Evolutionary conservation across 2,113 vertebrate genomes (phyloP), one percentile per base, ranked within the genome.

Genomic region (Takifugu bimaculatus): DNA sequence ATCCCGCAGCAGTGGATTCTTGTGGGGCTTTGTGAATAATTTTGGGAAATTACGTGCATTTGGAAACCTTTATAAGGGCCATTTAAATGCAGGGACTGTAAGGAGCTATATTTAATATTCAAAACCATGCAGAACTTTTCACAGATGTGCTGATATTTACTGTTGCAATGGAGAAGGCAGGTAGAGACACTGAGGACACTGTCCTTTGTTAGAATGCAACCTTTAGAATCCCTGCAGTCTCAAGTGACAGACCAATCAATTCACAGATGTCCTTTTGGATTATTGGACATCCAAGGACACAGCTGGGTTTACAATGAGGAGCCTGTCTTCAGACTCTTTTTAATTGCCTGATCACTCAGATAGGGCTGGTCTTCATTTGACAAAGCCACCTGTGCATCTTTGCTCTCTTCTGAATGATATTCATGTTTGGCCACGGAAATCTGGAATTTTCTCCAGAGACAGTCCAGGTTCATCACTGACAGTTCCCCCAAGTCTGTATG

Each of bases 31-130:
- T 6, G 13, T 7, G 4, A 2, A 25, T 50, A 64, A 58, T 27
- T 32, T 5, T 4, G 20, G 25, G 43, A 2, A 48, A 39, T 52
- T 13, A 60, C 28, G 15, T 60, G 28, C 54, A 72, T 74, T 67
- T 49, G 62, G 54, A 66, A 58, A 63, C 57, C 50, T 70, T 71
- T 73, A 56, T 63, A 70, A 77, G 73, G 43, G 47, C 54, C 35
- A 71, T 32, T 73, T 50, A 70, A 60, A 75, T n/a, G 57, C 15
- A 26, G 9, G 7, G 35, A 39, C 11, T 39, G 35, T 39, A 39
- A 11, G 35, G 7, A 10, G 1, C 35, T 39, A 10, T 4, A 39
- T 39, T 39, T 39, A 2, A 11, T 39, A 39, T 39, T 39, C 35
- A 11, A 39, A 39, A 39, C 9, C 7, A 6, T 10, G 35, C 35